These are phyloP conservation scores for Orgyia antiqua DNA, from an alignment of 2,888 invertebrate species.

Conservation along the genomic window DNA sequence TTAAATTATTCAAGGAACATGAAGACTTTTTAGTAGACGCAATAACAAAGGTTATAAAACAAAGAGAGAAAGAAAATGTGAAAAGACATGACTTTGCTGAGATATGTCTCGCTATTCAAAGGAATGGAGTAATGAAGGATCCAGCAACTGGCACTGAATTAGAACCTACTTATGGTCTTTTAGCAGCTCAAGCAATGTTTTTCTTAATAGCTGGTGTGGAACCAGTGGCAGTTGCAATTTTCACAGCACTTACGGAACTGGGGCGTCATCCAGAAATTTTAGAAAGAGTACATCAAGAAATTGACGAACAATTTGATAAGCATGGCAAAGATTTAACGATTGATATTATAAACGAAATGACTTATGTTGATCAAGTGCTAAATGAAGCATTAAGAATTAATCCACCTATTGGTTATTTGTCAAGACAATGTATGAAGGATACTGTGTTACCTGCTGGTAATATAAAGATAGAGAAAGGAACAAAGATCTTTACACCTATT, in stretches of 20 bases:
- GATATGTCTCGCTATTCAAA: constrained; percentile 39
- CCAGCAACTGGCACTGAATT: constrained; percentile 34
- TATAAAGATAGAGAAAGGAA: constrained; percentile 44
- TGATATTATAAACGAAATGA: constrained; percentile 35
- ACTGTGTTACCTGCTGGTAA: constrained; percentile 48
- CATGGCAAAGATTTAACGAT: constrained; percentile 9
- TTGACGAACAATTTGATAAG: constrained; percentile 17
- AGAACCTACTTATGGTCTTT: constrained; percentile 37
- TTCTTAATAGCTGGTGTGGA: constrained; percentile 47
- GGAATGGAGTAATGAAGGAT: constrained; percentile 38
- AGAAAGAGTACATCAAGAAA: constrained; percentile 19
- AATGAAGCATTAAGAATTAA: constrained; percentile 41
- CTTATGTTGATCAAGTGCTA: constrained; percentile 45
- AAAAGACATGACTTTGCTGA: constrained; percentile 50
- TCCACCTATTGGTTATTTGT: constrained; percentile 44
- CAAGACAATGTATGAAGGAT: constrained; percentile 36
- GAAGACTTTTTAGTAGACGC: constrained; percentile 46
- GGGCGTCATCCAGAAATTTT: constrained; percentile 39
- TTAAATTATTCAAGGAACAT: constrained; percentile 36
- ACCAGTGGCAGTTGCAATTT: constrained; percentile 29
- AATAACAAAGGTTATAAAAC: constrained; percentile 37
- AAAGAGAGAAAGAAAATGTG: constrained; percentile 32
- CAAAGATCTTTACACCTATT: constrained; percentile 22
- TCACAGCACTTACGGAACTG: constrained; percentile 35
- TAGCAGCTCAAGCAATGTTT: constrained; percentile 24